Evolutionary conservation across 2,888 invertebrate genomes (phyloP).

Genomic region (Cistogaster globosa): DNA sequence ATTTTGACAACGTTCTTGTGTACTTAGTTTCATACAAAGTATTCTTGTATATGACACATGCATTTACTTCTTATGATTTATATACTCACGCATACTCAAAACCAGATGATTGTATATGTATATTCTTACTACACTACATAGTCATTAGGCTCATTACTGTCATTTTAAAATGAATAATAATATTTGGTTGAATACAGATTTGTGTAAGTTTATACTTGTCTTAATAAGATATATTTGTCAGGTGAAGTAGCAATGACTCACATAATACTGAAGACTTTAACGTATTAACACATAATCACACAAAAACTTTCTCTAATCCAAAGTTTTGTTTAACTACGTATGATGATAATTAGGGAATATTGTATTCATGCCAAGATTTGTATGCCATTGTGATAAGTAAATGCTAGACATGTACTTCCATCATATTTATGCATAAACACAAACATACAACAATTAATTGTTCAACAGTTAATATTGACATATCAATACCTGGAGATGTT

Average conservation of each 20-base stretch:
- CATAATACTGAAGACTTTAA: conserved; percentile 40
- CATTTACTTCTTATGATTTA: background rate
- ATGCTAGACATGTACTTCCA: conserved; percentile 2
- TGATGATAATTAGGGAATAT: conserved; percentile 39
- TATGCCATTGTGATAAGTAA: background rate
- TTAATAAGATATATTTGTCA: conserved; percentile 24
- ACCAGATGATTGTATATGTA: background rate
- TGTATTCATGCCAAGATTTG: conserved; percentile 9
- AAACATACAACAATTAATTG: conserved; percentile 45
- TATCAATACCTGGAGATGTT: conserved; percentile 39
- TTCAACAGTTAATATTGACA: conserved; percentile 49
- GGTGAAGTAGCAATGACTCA: conserved; percentile 30
- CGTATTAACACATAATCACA: conserved; percentile 16
- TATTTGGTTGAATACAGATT: conserved; percentile 11
- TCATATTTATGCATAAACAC: background rate
- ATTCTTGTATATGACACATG: no score
- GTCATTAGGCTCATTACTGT: conserved; percentile 54
- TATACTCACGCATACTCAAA: background rate
- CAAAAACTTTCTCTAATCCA: background rate
- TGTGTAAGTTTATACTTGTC: background rate
- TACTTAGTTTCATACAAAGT: no score
- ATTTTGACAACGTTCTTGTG: no score
- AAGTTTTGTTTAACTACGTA: conserved; percentile 31
- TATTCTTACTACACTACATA: conserved; percentile 3
- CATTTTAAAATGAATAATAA: conserved; percentile 52